phyloP scores from a whole-genome alignment of 2,888 invertebrate species.

The Caenorhabditis sulstoni region DNA sequence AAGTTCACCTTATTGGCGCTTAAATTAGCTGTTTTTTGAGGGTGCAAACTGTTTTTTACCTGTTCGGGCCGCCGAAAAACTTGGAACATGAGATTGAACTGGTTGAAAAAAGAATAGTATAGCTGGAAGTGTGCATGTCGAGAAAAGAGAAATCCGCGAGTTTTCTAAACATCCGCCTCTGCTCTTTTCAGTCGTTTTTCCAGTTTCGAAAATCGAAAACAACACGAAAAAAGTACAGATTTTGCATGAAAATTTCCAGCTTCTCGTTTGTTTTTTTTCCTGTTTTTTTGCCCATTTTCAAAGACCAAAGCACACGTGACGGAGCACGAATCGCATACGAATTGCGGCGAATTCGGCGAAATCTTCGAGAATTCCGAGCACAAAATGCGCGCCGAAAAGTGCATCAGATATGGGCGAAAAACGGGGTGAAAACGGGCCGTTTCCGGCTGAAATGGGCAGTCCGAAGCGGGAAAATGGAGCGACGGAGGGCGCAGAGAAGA shows the following conservation, averaged over 20 bases:
- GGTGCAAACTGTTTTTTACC: no score
- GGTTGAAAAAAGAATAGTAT: not conserved
- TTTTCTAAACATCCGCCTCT: slow-evolving; percentile 43
- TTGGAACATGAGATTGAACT: no score
- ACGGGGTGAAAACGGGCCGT: no score
- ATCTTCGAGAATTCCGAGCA: not conserved
- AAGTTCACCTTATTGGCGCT: no score
- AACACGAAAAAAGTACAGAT: not conserved
- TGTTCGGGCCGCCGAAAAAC: no score
- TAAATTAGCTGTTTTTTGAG: no score
- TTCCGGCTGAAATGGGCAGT: no score
- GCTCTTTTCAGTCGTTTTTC: slow-evolving; percentile 23
- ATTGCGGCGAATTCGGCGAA: not conserved
- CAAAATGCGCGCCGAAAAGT: not conserved
- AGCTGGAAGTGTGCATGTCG: not conserved
- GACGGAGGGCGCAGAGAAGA: no score
- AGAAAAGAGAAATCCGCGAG: not conserved
- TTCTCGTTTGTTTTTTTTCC: no score
- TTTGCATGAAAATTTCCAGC: not conserved
- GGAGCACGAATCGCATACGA: no score
- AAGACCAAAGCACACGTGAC: not conserved
- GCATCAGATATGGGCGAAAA: no score
- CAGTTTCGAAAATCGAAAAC: not conserved
- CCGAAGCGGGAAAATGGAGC: no score
- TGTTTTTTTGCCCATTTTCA: not conserved